These are phyloP conservation scores for Euwallacea similis DNA, from an alignment of 1,140 invertebrate genomes.

Conservation along the genomic window DNA sequence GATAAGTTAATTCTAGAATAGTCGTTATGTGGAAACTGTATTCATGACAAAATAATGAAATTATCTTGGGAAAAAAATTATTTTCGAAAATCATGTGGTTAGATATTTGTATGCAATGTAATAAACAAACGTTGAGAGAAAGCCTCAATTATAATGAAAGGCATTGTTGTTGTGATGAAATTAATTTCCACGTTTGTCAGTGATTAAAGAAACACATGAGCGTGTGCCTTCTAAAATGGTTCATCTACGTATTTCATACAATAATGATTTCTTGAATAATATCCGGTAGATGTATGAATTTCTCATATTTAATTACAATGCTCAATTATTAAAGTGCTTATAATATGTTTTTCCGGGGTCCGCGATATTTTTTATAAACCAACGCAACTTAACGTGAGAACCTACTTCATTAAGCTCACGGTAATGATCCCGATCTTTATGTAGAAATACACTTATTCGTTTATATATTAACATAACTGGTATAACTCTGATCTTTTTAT, in stretches of 20 bases:
- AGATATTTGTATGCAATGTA: background rate
- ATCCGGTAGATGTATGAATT: conserved; percentile 7
- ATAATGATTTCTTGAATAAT: conserved; percentile 11
- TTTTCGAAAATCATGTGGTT: background rate
- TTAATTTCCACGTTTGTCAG: conserved; percentile 17
- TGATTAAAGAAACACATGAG: background rate
- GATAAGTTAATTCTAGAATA: too few species aligned
- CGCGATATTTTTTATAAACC: conserved; percentile 32
- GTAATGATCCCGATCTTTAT: conserved; percentile 37
- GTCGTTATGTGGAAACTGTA: background rate
- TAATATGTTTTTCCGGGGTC: conserved; percentile 36
- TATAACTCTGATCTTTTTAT: conserved; percentile 34
- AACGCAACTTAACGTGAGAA: conserved; percentile 40
- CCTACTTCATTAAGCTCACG: conserved; percentile 37
- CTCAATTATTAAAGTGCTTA: conserved; percentile 26
- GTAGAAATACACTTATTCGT: conserved; percentile 28
- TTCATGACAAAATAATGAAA: background rate
- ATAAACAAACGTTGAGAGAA: conserved; percentile 13
- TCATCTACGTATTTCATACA: background rate
- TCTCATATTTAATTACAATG: conserved; percentile 35
- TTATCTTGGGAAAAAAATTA: conserved; percentile 22
- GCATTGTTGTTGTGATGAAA: conserved; percentile 17
- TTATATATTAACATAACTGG: conserved; percentile 36
- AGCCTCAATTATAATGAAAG: conserved; percentile 11
- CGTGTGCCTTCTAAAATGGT: conserved; percentile 15